These are phyloP conservation scores for Chrysotoxum bicinctum DNA, from an alignment of 2,888 invertebrate genomes.

Conservation along the genomic window DNA sequence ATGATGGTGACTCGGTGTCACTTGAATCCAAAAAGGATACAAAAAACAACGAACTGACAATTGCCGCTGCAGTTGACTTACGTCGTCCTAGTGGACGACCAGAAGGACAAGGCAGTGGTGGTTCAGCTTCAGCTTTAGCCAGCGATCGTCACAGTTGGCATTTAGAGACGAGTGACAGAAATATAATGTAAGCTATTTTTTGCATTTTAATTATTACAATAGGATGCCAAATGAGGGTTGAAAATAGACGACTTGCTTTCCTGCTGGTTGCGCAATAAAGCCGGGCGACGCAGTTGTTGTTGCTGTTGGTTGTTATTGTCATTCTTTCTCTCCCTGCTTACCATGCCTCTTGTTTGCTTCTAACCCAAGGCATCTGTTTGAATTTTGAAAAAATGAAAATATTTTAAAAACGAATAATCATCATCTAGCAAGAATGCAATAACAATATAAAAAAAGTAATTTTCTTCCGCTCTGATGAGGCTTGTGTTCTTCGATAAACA, in stretches of 20 bases:
- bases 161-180: conserved; percentile 61
- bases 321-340: not conserved
- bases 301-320: not conserved
- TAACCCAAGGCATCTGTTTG: conserved; percentile 45
- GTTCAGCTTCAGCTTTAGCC: not conserved
- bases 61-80: conserved; percentile 36
- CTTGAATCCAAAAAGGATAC: conserved; percentile 45
- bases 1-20: conserved; percentile 28
- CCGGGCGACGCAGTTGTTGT: not conserved
- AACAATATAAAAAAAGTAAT: conserved; percentile 18
- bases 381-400: conserved; percentile 14
- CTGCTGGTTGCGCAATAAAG: conserved; percentile 35
- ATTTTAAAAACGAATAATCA: conserved; percentile 2
- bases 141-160: conserved; percentile 73
- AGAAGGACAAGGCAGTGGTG: conserved; percentile 12
- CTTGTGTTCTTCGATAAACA: not conserved
- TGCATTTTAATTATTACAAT: conserved; percentile 24
- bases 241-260: not conserved
- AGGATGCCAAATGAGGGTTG: conserved; percentile 29
- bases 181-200: conserved; percentile 66
- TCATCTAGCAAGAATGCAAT: not conserved
- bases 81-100: conserved; percentile 18
- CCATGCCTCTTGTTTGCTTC: not conserved
- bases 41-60: conserved; percentile 59
- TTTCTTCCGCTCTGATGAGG: conserved; percentile 1